Evolutionary conservation across 2,113 vertebrate species (phyloP), one percentile per base, ranked within the genome.

Genomic region (Bubalus kerabau): DNA sequence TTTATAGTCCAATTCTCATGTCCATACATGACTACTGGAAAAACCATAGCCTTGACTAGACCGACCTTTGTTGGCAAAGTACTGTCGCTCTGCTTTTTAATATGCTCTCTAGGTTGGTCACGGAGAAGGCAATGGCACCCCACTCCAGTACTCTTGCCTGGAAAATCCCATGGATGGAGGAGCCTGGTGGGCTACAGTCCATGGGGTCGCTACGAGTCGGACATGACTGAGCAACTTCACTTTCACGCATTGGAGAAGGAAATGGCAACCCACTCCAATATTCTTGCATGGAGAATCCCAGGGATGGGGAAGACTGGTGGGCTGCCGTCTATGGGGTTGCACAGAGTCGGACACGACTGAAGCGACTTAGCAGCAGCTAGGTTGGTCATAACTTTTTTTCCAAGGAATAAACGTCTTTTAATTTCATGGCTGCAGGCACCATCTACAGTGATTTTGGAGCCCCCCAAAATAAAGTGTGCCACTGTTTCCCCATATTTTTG

Each of bases 11-110:
- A 71, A 21, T 5, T 71, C 64, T 67, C 8, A 67, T 8, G 36
- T 36, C 9, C n/a, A 36, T 67, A 21, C 9, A 67, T 36, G 64
- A 67, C 64, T 4, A 67, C 64, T 21, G 64, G n/a, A 67, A 36
- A 67, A 67, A 36, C 8, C 64, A 36, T 21, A 67, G n/a, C n/a
- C 17, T 36, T 67, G 10, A 67, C 4, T 67, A 36, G 64, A 21
- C 8, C 0, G 2, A 36, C n/a, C n/a, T 36, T 36, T 36, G n/a
- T 21, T 21, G 32, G 17, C 8, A 67, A 67, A 67, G n/a, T 36
- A 67, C 11, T 36, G 17, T 67, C 17, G 36, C 32, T 67, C 32
- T 67, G 32, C 17, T 67, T 71, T 71, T 36, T 11, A 71, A 36
- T 4, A 21, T 71, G 32, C n/a, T 71, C 0, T 71, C n/a, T 71